Base-by-base conservation (phyloP, 2,888 invertebrate species). In the Drosophila paramelanica region DNA sequence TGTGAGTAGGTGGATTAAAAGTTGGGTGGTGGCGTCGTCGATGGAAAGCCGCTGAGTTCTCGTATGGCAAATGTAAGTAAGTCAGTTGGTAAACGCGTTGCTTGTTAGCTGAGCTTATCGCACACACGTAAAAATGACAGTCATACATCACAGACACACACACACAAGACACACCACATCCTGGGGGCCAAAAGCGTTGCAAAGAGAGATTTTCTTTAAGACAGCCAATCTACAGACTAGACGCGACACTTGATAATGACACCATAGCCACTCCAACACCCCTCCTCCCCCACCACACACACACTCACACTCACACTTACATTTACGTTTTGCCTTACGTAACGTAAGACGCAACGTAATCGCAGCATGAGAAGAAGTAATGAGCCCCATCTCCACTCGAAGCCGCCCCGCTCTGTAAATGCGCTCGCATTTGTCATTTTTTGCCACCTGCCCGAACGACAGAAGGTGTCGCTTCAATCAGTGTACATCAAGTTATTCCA, bases 61-160 rank as follows among this genome's bases (percentile, higher is more conserved):
- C 62, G 60, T 60, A 60, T 67, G 57, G 53, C 60, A 73, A 67
- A 64, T 68, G 68, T 77, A 77, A 77, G 73, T 60, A 73, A 69
- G 74, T 58, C 78, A 57, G 57, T 55, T 64, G 73, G 60, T 73
- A 78, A 73, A 61, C 66, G 81, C 69, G 64, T 67, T 49, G 85
- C 82, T 82, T 85, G 81, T 82, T 82, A 88, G 85, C 75, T 52
- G 49, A 67, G 87, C 81, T 81, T 81, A 81, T 83, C 83, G 52
- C 77, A 73, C 68, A 81, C 67, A 81, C 65, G 66, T 72, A 79
- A 66, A 83, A 85, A 82, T 83, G 82, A 72, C 88, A 82, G 77
- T 72, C 86, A 88, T 83, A 85, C 74, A 88, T 83, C 82, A 74
- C 45, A 68, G 23, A 55, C 47, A 71, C 65, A 50, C 43, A 39